Evolutionary conservation across 2,888 invertebrate genomes (phyloP).

Genomic region (Cantharis lateralis): DNA sequence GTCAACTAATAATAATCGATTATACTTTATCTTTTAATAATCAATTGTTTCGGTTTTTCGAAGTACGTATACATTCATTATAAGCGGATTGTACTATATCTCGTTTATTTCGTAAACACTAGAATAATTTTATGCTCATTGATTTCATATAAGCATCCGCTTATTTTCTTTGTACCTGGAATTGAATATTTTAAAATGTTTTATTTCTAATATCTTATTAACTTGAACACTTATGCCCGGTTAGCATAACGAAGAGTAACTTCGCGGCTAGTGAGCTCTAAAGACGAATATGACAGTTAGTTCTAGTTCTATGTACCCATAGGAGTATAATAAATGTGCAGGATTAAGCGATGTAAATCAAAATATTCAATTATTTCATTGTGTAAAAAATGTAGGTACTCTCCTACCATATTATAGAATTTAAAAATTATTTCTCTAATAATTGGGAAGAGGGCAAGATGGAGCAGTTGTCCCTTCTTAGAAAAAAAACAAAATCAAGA

Average conservation of each 20-base stretch:
- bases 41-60: background rate
- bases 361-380: too few relatives aligned
- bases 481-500: too few relatives aligned
- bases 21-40: background rate
- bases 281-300: background rate
- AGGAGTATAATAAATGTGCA: too few relatives aligned
- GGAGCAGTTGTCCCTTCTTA: too few relatives aligned
- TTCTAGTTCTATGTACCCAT: too few relatives aligned
- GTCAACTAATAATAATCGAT: background rate
- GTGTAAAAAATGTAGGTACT: too few relatives aligned
- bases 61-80: background rate
- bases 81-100: background rate
- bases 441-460: too few relatives aligned
- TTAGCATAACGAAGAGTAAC: background rate
- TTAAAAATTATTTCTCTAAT: too few relatives aligned
- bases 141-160: background rate
- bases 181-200: background rate
- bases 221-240: background rate
- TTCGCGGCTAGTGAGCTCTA: background rate
- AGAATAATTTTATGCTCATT: slow-evolving; percentile 1
- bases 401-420: too few relatives aligned
- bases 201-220: background rate
- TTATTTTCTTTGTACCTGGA: background rate
- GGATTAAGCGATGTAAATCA: too few relatives aligned
- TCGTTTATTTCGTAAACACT: background rate